Base-by-base conservation (phyloP, 92 coral and sea anemone species). In the Phenganax subtilis region DNA sequence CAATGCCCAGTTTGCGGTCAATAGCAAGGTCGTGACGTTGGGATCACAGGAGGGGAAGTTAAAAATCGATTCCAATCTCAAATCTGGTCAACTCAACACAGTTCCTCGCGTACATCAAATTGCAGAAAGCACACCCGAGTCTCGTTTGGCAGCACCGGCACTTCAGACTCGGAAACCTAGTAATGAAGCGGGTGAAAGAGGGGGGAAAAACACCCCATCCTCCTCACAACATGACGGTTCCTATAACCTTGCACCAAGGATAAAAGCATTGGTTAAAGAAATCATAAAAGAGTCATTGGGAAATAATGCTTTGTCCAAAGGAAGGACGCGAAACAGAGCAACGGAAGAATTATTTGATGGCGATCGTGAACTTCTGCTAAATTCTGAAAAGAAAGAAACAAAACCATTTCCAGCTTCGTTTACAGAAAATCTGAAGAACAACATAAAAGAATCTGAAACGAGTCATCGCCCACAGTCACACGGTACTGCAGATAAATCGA, bases 351-450 rank as follows among this genome's bases (percentile, higher is more conserved):
- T 79, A 62, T 62, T 44, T 16, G 83, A 79, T 11, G 83, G n/a
- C 11, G 83, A 79, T 12, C 29, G 62, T 54, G 83, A 8, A 14
- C 27, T 79, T n/a, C 55, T 79, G 51, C n/a, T 79, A 12, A 64
- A 79, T 14, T 79, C 83, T 29, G 83, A 79, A 25, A 79, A 63
- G 31, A 5, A 8, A 25, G 83, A 79, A 65, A 79, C 83, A 8
- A 79, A 63, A 62, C 83, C 83, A 17, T 79, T 62, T 12, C 28
- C 28, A 51, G 28, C 55, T 61, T 14, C 67, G 1, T 8, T 25
- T 20, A 25, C 6, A 6, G 47, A 64, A 64, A 64, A 64, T 44
- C 37, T 17, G 10, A 11, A 11, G 37, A 11, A 10, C 30, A 20
- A 5, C 30, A 17, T 51, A 37, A 75, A 30, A 54, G 44, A 29